A percentile compares a stretch with the other conserved stretches of the same genome.
phyloP scores from a whole-genome alignment of 2,797 vertebrate species.

The Odontamblyopus lacepedii region DNA sequence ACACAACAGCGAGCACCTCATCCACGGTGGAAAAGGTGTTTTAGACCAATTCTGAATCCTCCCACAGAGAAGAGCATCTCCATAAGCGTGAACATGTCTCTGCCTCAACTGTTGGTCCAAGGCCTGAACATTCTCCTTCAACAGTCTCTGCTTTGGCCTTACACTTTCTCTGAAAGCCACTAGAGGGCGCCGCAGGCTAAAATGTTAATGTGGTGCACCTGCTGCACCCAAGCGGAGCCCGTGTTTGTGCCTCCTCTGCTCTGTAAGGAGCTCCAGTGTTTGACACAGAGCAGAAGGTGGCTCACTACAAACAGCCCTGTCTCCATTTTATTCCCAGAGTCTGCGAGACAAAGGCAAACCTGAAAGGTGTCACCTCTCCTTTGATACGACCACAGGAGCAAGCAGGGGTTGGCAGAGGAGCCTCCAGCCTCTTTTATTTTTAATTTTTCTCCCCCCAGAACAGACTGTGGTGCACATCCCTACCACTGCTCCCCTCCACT shows the following conservation, averaged over 20 bases:
- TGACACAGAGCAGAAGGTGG: constrained; percentile 70
- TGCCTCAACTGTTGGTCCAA: background rate
- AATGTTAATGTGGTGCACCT: constrained; percentile 48
- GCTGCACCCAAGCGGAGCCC: constrained; percentile 36
- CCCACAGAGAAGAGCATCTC: background rate
- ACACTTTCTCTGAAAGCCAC: constrained; percentile 52
- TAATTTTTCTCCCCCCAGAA: constrained; percentile 27
- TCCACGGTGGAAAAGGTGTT: background rate
- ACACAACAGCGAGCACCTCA: background rate
- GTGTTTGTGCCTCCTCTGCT: constrained; percentile 9
- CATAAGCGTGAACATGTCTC: background rate
- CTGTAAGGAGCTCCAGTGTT: constrained; percentile 46
- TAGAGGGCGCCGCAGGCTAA: constrained; percentile 68
- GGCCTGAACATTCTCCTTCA: constrained; percentile 15
- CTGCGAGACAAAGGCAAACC: constrained; percentile 62
- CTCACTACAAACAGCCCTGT: constrained; percentile 58
- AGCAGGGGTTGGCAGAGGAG: constrained; percentile 52
- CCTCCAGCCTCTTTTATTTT: constrained; percentile 60
- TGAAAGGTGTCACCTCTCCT: constrained; percentile 71
- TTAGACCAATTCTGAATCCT: background rate
- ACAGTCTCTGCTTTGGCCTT: constrained; percentile 35
- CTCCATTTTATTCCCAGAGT: constrained; percentile 59
- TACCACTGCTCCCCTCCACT: constrained; percentile 39
- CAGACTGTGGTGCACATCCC: constrained; percentile 35
- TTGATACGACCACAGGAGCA: constrained; percentile 61